phyloP scores from a whole-genome alignment of 2,888 invertebrate species.

The Hymenopus coronatus region DNA sequence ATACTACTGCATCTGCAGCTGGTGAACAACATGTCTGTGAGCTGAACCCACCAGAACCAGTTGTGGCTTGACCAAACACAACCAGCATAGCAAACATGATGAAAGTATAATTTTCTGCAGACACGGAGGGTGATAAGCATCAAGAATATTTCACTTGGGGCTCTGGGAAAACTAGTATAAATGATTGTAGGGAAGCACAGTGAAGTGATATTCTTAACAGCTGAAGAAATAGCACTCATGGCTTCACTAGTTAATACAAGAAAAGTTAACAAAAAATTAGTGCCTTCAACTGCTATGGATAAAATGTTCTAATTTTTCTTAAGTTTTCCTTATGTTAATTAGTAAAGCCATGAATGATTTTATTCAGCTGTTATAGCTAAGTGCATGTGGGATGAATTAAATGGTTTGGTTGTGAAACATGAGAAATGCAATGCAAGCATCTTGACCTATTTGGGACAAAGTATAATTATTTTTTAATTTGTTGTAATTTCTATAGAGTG shows the following conservation, averaged over 20 bases:
- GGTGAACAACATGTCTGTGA: constrained; percentile 30
- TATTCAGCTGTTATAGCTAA: neutral
- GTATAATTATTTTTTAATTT: neutral
- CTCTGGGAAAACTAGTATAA: neutral
- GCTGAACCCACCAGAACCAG: constrained; percentile 36
- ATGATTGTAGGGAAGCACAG: no score
- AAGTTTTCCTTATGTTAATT: no score
- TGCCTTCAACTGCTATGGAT: no score
- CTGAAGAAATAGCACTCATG: no score
- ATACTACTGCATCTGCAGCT: neutral
- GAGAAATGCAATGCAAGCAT: neutral
- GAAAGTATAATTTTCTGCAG: neutral
- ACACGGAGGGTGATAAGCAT: neutral
- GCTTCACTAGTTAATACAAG: no score
- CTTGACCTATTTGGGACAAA: neutral
- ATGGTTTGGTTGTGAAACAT: constrained; percentile 5
- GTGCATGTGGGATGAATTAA: neutral
- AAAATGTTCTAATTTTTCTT: no score
- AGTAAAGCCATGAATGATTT: no score
- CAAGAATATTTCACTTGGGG: neutral
- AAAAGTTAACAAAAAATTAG: no score
- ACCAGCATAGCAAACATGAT: constrained; percentile 13
- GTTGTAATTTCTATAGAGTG: neutral
- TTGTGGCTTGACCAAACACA: constrained; percentile 35
- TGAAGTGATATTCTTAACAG: no score